These are phyloP conservation scores for Halictus quadricinctus DNA, from an alignment of 2,888 invertebrate genomes.

Conservation along the genomic window DNA sequence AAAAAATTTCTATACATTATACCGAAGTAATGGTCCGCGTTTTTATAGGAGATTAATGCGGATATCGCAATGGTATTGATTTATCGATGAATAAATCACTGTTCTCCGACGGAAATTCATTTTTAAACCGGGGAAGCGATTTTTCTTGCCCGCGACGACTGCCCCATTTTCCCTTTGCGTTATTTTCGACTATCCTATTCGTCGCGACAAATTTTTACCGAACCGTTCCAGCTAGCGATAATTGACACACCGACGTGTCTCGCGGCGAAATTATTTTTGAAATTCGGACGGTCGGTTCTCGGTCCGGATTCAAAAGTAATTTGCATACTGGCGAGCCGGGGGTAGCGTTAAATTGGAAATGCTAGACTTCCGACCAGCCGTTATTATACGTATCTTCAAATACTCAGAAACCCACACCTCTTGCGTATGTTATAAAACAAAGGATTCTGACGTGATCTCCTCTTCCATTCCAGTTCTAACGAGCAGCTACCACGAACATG, in stretches of 20 bases:
- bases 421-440: conserved; percentile 9
- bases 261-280: conserved; percentile 30
- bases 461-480: not conserved
- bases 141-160: not conserved
- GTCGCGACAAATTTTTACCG: conserved; percentile 20
- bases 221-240: conserved; percentile 1
- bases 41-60: not conserved
- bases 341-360: conserved; percentile 20
- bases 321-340: conserved; percentile 31
- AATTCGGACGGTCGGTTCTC: conserved; percentile 9
- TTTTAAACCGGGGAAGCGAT: not conserved
- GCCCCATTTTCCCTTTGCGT: not conserved
- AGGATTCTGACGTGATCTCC: not conserved
- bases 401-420: not conserved
- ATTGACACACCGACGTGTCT: not conserved
- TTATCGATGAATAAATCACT: conserved; percentile 3
- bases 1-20: not conserved
- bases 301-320: conserved; percentile 19
- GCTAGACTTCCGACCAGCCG: not conserved
- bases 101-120: not conserved
- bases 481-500: not conserved
- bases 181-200: conserved; percentile 12
- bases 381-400: conserved; percentile 32
- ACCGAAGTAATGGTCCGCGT: not conserved
- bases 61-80: not conserved